phyloP scores from a whole-genome alignment of 2,113 vertebrate genomes.

The Nycticryphes semicollaris region DNA sequence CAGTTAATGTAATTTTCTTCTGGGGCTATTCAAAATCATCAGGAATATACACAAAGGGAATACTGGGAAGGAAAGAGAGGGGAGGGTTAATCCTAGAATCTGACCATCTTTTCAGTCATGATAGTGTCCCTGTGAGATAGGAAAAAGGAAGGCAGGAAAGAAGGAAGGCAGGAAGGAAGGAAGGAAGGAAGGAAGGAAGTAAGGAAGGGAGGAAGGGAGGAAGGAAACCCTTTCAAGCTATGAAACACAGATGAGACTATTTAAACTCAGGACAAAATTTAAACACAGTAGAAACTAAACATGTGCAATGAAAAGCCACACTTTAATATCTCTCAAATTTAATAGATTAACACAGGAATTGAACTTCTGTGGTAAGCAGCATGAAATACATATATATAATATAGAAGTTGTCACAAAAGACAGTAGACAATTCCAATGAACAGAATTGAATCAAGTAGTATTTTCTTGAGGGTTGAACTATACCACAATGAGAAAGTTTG shows the following conservation, averaged over 20 bases:
- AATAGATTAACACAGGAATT: background rate
- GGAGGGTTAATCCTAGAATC: too few species aligned
- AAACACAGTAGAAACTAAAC: background rate
- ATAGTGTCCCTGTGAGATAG: background rate
- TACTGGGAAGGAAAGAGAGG: background rate
- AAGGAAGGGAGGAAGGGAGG: background rate
- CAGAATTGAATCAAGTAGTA: background rate
- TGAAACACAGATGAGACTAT: background rate
- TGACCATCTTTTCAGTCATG: background rate
- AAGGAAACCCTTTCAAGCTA: background rate
- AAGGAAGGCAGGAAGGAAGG: background rate
- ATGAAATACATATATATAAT: background rate
- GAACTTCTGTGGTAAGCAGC: background rate
- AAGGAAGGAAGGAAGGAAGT: too few species aligned
- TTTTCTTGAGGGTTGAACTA: background rate
- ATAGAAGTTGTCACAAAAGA: background rate
- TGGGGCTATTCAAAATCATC: background rate
- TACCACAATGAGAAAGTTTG: background rate
- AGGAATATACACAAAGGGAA: background rate
- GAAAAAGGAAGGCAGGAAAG: background rate
- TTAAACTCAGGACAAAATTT: background rate
- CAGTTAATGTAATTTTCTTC: background rate
- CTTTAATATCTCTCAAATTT: background rate
- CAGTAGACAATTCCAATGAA: background rate
- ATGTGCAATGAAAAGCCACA: background rate